A percentile compares a stretch with the other conserved stretches of the same genome.
phyloP scores from a whole-genome alignment of 2,888 invertebrate genomes.

The Hydrotaea diabolus region DNA sequence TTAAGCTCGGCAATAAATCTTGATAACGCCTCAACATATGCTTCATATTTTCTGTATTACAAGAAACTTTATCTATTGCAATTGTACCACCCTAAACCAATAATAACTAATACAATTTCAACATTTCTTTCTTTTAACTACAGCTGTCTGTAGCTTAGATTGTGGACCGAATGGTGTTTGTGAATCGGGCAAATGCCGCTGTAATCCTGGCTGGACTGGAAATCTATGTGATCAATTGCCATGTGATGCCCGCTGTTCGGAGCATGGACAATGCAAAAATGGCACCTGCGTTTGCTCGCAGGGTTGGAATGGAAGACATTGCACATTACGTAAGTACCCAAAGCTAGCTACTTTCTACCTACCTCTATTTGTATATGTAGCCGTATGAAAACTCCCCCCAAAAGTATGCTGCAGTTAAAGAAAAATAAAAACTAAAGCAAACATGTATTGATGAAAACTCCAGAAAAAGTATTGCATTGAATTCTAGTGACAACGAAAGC shows the following conservation, averaged over 20 bases:
- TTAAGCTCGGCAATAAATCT: slow-evolving; percentile 21
- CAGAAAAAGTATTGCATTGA: neutral
- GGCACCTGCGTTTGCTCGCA: slow-evolving; percentile 98
- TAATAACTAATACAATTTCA: neutral
- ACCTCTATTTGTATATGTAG: neutral
- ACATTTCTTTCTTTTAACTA: slow-evolving; percentile 57
- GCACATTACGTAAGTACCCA: slow-evolving; percentile 93
- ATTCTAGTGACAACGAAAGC: slow-evolving; percentile 1
- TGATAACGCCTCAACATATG: slow-evolving; percentile 27
- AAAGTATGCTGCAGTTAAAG: neutral
- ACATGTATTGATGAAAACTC: neutral
- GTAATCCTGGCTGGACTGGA: slow-evolving; percentile 96
- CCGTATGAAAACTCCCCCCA: neutral
- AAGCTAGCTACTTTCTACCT: neutral
- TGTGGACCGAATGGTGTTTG: slow-evolving; percentile 97
- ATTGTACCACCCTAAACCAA: neutral
- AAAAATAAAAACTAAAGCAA: neutral
- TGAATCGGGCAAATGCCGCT: slow-evolving; percentile 94
- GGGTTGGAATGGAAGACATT: slow-evolving; percentile 99
- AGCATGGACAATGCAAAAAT: slow-evolving; percentile 98
- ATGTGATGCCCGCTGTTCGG: slow-evolving; percentile 94
- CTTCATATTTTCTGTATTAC: neutral
- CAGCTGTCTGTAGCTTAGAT: slow-evolving; percentile 95
- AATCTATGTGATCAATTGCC: slow-evolving; percentile 94
- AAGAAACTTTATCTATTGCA: neutral